Percentiles rank a stretch among this genome's conserved stretches.
phyloP scores from a whole-genome alignment of 2,113 vertebrate genomes.

The Heterotis niloticus region DNA sequence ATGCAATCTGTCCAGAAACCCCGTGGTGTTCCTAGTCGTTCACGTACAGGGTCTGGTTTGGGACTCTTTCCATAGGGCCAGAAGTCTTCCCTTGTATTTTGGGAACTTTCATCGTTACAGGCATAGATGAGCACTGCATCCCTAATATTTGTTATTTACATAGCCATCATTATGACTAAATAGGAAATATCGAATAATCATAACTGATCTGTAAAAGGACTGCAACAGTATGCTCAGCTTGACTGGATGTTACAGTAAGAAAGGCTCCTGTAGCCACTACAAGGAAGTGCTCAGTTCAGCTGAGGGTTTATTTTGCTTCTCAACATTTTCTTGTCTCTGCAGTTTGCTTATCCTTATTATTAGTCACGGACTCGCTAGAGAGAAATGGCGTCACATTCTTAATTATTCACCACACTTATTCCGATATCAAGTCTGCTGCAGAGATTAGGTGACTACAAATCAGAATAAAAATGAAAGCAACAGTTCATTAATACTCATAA shows the following conservation, averaged over 20 bases:
- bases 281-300: neutral
- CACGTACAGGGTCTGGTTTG: no score
- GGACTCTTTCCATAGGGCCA: no score
- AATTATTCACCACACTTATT: slow-evolving; percentile 34
- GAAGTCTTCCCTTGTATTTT: no score
- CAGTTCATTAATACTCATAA: neutral
- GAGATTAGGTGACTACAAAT: neutral
- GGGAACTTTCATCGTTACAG: no score
- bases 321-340: neutral
- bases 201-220: neutral
- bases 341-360: neutral
- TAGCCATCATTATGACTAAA: neutral
- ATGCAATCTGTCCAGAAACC: neutral
- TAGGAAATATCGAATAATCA: neutral
- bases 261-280: no score
- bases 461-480: neutral
- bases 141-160: neutral
- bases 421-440: slow-evolving; percentile 21
- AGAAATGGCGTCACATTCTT: slow-evolving; percentile 15
- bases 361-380: neutral
- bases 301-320: neutral
- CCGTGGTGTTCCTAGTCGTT: neutral
- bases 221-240: no score
- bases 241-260: no score
- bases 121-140: neutral